Conservation (phyloP, 2,113 vertebrate genomes). For the Ochotona princeps region DNA sequence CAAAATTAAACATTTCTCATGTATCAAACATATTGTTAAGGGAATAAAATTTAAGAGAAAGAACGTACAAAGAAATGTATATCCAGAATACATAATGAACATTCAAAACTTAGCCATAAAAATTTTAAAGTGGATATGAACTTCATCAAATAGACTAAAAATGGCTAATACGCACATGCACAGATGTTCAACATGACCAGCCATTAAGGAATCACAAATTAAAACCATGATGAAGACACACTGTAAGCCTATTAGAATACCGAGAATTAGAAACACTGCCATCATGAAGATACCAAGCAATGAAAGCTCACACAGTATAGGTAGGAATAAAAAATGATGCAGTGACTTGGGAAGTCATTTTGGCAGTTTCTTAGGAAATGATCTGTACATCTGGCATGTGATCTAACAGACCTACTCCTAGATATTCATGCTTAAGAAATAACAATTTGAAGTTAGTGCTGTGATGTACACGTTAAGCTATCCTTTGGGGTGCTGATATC, state of each 20-base stretch:
- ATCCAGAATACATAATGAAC: not conserved
- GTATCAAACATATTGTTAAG: not conserved
- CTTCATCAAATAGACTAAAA: too few relatives aligned
- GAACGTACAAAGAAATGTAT: not conserved
- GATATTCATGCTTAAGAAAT: not conserved
- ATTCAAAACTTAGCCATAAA: not conserved
- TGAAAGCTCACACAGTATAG: not conserved
- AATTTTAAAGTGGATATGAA: not conserved
- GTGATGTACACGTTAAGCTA: too few relatives aligned
- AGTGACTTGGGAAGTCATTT: not conserved
- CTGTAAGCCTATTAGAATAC: not conserved
- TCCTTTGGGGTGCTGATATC: too few relatives aligned
- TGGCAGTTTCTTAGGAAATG: not conserved
- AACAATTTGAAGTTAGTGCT: not conserved
- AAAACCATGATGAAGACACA: not conserved
- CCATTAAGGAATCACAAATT: not conserved
- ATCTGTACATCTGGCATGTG: not conserved
- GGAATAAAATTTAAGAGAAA: not conserved
- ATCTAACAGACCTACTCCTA: not conserved
- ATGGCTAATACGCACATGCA: too few relatives aligned
- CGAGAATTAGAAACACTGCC: not conserved
- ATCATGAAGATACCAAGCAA: slow-evolving; percentile 8
- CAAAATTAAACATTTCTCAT: slow-evolving; percentile 7
- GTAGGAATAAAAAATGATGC: not conserved
- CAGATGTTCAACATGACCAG: not conserved